Evolutionary conservation across 2,797 vertebrate species (phyloP), one percentile per base, ranked within the genome.

Genomic region (Mormyrops attenuatus): DNA sequence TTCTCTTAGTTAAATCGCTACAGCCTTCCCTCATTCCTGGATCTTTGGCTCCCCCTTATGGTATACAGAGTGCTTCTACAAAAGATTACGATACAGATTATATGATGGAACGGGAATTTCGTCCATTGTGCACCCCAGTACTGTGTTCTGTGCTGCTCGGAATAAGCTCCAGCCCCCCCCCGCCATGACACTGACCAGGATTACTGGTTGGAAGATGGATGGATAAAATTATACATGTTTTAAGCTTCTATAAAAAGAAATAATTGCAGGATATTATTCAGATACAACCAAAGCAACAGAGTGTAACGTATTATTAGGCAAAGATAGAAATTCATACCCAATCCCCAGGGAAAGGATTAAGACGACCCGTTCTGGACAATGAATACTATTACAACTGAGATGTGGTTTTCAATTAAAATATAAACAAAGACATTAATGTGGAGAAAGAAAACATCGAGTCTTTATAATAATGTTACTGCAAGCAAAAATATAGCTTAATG

Each of bases 351-450:
- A 80, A 20, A 41, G 41, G 77, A 80, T 80, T 80, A 80, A 80
- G 41, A 80, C 9, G 41, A 3, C 77, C 38, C 11, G 5, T 73
- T 73, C 11, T 15, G 69, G 69, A 73, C 26, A 73, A 73, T 73
- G 30, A 17, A 73, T 34, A 17, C 41, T 80, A 80, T 80, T 44
- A 80, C 17, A 80, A 80, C n/a, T 80, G 30, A 47, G 38, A 44
- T 30, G 17, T 80, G 73, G 73, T 44, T 41, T 44, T 80, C 38
- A 80, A 41, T 80, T 80, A 80, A 17, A 80, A 80, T 9, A 80
- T 47, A 80, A 80, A 80, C 77, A 80, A 80, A 44, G 77, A 80
- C n/a, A 47, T n/a, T 80, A 41, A 80, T n/a, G 7, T 80, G 77
- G 20, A 47, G 17, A 47, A 80, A 80, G 73, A 80, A 80, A 20